Conservation (phyloP, 2,888 invertebrate genomes). For the Chloroclysta siterata region DNA sequence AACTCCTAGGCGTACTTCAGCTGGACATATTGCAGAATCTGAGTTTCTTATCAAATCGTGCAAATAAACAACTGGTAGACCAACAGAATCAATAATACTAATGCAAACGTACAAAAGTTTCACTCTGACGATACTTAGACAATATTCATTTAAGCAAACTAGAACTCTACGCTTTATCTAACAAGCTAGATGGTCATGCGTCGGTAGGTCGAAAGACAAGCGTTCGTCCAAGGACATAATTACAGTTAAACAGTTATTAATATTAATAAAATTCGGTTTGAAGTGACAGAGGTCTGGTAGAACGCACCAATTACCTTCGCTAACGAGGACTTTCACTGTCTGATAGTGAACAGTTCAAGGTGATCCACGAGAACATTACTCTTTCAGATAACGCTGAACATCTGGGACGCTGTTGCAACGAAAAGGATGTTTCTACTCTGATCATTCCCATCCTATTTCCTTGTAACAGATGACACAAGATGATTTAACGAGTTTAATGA, state of each 20-base stretch:
- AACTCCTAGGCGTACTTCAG: slow-evolving; percentile 47
- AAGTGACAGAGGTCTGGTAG: slow-evolving; percentile 44
- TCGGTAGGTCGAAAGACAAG: neutral
- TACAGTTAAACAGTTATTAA: neutral
- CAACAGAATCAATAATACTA: slow-evolving; percentile 16
- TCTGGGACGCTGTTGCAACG: slow-evolving; percentile 51
- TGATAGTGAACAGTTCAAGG: slow-evolving; percentile 76
- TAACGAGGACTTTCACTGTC: slow-evolving; percentile 81
- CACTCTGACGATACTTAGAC: slow-evolving; percentile 2
- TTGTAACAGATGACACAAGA: neutral
- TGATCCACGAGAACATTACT: slow-evolving; percentile 65
- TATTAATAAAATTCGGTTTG: slow-evolving; percentile 24
- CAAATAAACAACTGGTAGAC: slow-evolving; percentile 58
- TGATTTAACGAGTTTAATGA: no score
- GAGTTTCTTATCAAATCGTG: slow-evolving; percentile 70
- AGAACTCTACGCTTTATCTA: neutral
- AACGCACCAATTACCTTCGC: slow-evolving; percentile 70
- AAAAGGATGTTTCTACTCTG: slow-evolving; percentile 30
- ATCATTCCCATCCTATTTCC: neutral
- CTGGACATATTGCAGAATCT: slow-evolving; percentile 61
- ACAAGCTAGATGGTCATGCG: neutral
- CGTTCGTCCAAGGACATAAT: neutral
- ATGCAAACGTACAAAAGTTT: slow-evolving; percentile 1
- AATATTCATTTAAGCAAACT: no score
- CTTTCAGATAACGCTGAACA: slow-evolving; percentile 55